Conservation (phyloP, 2,797 vertebrate genomes). For the Cetoscarus ocellatus region DNA sequence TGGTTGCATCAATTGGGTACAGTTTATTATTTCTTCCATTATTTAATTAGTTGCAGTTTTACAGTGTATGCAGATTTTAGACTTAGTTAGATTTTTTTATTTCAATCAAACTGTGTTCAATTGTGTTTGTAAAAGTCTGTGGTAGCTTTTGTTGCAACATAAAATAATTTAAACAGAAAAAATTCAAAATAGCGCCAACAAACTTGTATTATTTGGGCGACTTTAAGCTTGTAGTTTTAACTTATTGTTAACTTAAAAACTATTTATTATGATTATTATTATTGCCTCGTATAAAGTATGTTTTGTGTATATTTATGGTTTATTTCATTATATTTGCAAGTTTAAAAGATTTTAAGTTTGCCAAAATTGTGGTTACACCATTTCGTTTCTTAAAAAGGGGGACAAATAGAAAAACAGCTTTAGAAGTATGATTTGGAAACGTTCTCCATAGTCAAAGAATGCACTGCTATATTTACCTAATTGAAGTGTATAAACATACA, state of each 20-base stretch:
- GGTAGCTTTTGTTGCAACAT: constrained; percentile 97
- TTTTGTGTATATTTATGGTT: constrained; percentile 98
- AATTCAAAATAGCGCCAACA: constrained; percentile 95
- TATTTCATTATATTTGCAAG: constrained; percentile 96
- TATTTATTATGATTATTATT: constrained; percentile 93
- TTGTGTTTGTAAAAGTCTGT: constrained; percentile 97
- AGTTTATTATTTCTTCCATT: constrained; percentile 87
- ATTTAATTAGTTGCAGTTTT: constrained; percentile 91
- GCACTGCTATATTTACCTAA: constrained; percentile 92
- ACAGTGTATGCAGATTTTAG: constrained; percentile 91
- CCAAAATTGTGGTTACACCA: constrained; percentile 94
- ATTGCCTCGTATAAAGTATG: constrained; percentile 95
- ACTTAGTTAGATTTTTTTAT: constrained; percentile 92
- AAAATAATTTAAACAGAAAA: constrained; percentile 91
- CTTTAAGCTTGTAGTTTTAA: constrained; percentile 99
- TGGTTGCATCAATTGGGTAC: constrained; percentile 87
- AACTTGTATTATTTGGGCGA: constrained; percentile 98
- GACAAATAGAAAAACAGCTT: constrained; percentile 91
- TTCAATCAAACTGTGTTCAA: constrained; percentile 93
- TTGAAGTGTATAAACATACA: constrained; percentile 91
- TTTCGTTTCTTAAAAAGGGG: constrained; percentile 92
- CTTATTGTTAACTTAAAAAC: constrained; percentile 99
- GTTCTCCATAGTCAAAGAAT: constrained; percentile 92
- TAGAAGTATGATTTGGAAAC: constrained; percentile 90
- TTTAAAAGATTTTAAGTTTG: constrained; percentile 94